These are phyloP conservation scores for Ditula angustiorana DNA, from an alignment of 2,888 invertebrate species.

Conservation along the genomic window DNA sequence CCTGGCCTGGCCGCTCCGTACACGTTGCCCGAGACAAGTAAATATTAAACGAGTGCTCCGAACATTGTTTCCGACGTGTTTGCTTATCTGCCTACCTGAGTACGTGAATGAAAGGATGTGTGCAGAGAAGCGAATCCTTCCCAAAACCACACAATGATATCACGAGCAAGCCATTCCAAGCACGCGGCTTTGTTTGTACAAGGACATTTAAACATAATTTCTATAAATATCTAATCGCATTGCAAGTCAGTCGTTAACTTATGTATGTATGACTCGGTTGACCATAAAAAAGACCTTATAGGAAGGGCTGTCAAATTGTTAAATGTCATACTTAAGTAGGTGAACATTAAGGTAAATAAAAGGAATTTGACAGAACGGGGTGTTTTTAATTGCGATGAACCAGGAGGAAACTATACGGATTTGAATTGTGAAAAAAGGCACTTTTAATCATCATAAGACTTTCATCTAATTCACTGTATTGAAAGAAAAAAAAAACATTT, in stretches of 20 bases:
- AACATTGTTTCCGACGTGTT: slow-evolving; percentile 18
- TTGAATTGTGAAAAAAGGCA: too few species aligned
- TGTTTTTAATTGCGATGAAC: too few species aligned
- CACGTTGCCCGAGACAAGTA: not conserved
- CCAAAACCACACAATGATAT: slow-evolving; percentile 44
- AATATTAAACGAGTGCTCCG: slow-evolving; percentile 6
- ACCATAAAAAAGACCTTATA: not conserved
- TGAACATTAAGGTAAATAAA: not conserved
- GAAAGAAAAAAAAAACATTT: too few species aligned
- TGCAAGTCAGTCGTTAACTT: slow-evolving; percentile 6
- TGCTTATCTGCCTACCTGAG: slow-evolving; percentile 46
- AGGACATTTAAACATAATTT: slow-evolving; percentile 34
- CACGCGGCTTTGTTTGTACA: slow-evolving; percentile 49
- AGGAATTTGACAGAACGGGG: slow-evolving; percentile 17
- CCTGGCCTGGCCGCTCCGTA: not conserved
- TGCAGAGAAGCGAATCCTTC: slow-evolving; percentile 41
- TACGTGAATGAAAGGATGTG: slow-evolving; percentile 51
- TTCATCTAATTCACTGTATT: too few species aligned
- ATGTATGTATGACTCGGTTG: not conserved
- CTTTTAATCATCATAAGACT: too few species aligned
- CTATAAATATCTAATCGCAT: slow-evolving; percentile 20
- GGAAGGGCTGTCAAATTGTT: not conserved
- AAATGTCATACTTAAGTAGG: not conserved
- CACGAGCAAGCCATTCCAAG: slow-evolving; percentile 47
- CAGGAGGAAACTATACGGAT: too few species aligned